Evolutionary conservation across 2,888 invertebrate genomes (phyloP).

Genomic region (Nymphalis polychloros): DNA sequence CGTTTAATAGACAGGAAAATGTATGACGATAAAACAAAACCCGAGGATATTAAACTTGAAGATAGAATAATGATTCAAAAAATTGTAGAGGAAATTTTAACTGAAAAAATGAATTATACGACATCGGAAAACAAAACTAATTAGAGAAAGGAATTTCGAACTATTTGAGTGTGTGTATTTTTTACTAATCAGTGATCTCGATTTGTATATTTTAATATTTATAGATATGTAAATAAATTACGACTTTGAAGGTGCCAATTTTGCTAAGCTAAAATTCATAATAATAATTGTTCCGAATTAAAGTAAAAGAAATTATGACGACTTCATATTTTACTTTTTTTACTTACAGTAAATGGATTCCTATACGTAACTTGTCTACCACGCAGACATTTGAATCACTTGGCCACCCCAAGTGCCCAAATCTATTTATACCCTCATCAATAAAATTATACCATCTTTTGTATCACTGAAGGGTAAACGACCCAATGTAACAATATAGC

Average conservation of each 20-base stretch:
- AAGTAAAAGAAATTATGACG: no score
- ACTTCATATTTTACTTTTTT: no score
- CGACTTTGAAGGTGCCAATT: conserved; percentile 11
- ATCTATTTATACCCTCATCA: no score
- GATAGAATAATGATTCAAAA: conserved; percentile 72
- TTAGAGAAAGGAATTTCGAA: not conserved
- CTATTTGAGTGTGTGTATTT: not conserved
- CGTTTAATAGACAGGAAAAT: conserved; percentile 78
- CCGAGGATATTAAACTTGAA: conserved; percentile 71
- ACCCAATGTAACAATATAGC: no score
- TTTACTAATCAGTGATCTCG: conserved; percentile 30
- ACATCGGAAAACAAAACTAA: conserved; percentile 46
- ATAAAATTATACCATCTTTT: no score
- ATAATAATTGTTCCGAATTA: no score
- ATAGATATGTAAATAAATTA: conserved; percentile 9
- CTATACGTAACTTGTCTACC: no score
- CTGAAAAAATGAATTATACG: conserved; percentile 69
- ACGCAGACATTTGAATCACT: no score
- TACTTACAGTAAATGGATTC: no score
- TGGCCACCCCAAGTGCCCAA: no score
- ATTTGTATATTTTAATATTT: conserved; percentile 8
- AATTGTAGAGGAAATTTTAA: conserved; percentile 75
- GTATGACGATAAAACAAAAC: conserved; percentile 77
- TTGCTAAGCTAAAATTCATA: not conserved
- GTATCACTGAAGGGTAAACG: no score